These are phyloP conservation scores for Cuculus canorus DNA, from an alignment of 2,797 vertebrate species.

Conservation along the genomic window DNA sequence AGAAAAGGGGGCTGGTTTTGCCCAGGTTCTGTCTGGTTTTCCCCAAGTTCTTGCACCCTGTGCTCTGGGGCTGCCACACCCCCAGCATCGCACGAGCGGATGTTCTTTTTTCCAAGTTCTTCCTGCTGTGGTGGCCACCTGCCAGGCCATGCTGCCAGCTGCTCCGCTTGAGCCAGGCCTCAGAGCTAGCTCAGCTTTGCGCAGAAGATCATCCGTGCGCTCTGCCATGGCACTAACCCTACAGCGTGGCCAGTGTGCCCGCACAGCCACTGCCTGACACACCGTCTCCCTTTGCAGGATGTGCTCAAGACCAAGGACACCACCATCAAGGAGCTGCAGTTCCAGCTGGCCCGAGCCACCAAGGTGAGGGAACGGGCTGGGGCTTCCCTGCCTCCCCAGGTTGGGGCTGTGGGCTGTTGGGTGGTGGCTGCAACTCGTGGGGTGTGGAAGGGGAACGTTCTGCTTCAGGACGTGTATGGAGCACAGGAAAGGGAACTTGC, in stretches of 20 bases:
- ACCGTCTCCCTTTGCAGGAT: no score
- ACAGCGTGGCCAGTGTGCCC: fast-evolving
- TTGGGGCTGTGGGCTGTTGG: not conserved
- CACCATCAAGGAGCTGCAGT: no score
- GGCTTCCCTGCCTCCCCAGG: no score
- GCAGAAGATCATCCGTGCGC: not conserved
- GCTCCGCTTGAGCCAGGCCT: not conserved
- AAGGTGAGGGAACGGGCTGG: not conserved
- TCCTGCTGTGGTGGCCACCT: not conserved
- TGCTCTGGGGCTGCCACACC: no score
- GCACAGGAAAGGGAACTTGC: not conserved
- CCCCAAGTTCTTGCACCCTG: no score
- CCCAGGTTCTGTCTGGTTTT: no score
- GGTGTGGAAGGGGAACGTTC: not conserved
- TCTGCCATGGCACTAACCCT: not conserved
- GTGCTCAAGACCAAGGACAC: no score
- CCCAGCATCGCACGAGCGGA: no score
- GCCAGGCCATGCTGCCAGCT: not conserved
- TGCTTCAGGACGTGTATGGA: not conserved
- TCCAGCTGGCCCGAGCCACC: no score
- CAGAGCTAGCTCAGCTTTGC: not conserved
- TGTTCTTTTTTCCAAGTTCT: no score
- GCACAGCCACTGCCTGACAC: not conserved
- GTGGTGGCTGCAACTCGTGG: not conserved
- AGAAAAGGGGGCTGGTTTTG: no score